Percentiles rank a stretch among this genome's conserved stretches.
These are phyloP conservation scores for Melangyna quadrimaculata DNA, from an alignment of 2,888 invertebrate species.

Conservation along the genomic window DNA sequence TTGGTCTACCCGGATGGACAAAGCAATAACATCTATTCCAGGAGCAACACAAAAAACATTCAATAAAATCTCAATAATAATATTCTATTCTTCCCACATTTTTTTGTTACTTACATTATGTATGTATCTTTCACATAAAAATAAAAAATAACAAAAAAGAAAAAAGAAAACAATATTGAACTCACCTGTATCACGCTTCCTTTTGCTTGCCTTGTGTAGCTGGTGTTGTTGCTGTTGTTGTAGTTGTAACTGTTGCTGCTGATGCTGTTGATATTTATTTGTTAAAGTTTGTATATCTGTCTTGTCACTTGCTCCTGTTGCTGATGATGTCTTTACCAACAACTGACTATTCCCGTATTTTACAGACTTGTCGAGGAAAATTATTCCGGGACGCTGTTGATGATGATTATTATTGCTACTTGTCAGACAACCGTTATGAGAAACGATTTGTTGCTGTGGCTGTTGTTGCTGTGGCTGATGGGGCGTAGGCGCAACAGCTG, in stretches of 20 bases:
- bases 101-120: no score
- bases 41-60: neutral
- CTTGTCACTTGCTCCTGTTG: slow-evolving; percentile 35
- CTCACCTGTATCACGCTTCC: slow-evolving; percentile 75
- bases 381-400: slow-evolving; percentile 66
- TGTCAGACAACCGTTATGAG: slow-evolving; percentile 50
- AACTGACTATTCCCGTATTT: slow-evolving; percentile 58
- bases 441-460: slow-evolving; percentile 61
- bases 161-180: neutral
- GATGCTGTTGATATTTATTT: slow-evolving; percentile 73
- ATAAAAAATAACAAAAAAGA: neutral
- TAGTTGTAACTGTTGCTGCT: slow-evolving; percentile 53
- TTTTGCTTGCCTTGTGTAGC: slow-evolving; percentile 73
- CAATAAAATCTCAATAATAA: neutral
- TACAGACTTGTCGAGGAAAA: slow-evolving; percentile 60
- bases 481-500: slow-evolving; percentile 47
- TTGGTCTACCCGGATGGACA: neutral
- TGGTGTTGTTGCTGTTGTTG: slow-evolving; percentile 65
- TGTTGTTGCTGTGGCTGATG: slow-evolving; percentile 33
- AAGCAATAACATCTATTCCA: neutral
- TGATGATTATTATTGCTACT: slow-evolving; percentile 48
- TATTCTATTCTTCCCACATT: neutral
- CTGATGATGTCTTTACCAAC: slow-evolving; percentile 52
- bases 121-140: neutral
- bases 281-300: slow-evolving; percentile 55